Evolutionary conservation across 2,113 vertebrate genomes (phyloP).

Genomic region (Patagioenas fasciata): DNA sequence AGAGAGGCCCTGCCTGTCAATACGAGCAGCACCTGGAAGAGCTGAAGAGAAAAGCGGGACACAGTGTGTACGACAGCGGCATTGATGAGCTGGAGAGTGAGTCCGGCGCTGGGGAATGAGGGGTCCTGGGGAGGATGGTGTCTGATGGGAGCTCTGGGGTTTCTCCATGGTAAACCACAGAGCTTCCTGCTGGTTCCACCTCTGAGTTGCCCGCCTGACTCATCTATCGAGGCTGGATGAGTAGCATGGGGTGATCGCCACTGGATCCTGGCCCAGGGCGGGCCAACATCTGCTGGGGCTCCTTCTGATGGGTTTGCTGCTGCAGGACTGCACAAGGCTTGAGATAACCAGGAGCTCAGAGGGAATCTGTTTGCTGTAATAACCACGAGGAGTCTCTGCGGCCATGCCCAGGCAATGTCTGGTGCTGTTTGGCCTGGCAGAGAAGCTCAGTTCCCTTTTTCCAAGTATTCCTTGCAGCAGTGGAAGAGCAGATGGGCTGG

Average conservation of each 20-base stretch:
- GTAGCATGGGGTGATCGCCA: fast-evolving
- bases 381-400: neutral
- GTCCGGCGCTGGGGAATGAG: neutral
- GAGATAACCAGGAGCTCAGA: neutral
- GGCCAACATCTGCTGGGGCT: neutral
- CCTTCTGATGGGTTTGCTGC: neutral
- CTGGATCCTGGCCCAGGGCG: neutral
- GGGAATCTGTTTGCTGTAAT: neutral
- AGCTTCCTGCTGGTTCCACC: neutral
- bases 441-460: neutral
- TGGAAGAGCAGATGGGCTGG: neutral
- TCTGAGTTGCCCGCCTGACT: neutral
- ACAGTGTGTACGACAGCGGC: constrained; percentile 31
- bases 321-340: neutral
- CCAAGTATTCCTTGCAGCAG: neutral
- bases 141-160: neutral
- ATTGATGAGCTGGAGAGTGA: constrained; percentile 44
- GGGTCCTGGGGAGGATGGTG: neutral
- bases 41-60: neutral
- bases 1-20: neutral
- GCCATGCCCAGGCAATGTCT: neutral
- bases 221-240: neutral
- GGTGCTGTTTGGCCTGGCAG: neutral
- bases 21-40: constrained; percentile 61
- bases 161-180: fast-evolving